Base-by-base conservation (phyloP, 2,888 invertebrate species). In the Deroplatys truncata region DNA sequence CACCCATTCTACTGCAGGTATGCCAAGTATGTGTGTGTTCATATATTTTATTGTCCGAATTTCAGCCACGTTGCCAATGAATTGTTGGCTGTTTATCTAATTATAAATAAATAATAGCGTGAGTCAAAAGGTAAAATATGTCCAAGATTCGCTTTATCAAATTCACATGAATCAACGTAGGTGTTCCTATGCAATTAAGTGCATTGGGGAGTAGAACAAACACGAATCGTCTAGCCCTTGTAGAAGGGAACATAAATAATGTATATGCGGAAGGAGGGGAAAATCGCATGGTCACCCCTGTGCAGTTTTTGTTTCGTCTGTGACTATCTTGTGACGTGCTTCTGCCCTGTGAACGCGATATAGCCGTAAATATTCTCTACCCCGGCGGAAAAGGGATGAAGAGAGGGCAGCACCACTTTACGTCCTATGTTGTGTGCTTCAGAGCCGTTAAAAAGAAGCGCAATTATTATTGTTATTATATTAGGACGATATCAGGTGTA, bases 371-470 rank as follows among this genome's bases (percentile, higher is more conserved):
- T 56, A 56, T 83, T 72, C 56, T 25, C 56, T 20, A 25, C 56
- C 56, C 16, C 25, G 56, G 56, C 56, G 56, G 56, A 72, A 72
- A 72, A 72, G 56, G 7, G 56, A 72, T 72, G 56, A 72, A 72
- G 29, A 72, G 82, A 82, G 85, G 25, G 86, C 7, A 72, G 56
- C 56, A 72, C 29, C 31, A 31, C 82, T 31, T 56, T 43, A 88
- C 56, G 20, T 72, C 56, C 56, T 88, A n/a, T 31, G 31, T 89
- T 82, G 89, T 89, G 84, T 89, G 89, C 84, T 72, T 35, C n/a
- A 49, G 20, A 28, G 89, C 88, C 89, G 89, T 89, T 89, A 89
- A 89, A 89, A 84, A 89, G 84, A 49, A 35, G 89, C 84, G 43
- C 85, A 88, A 89, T 88, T 89, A 89, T 89, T 82, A 88, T 89